A percentile compares a stretch with the other conserved stretches of the same genome.
Evolutionary conservation across 2,888 invertebrate species (phyloP).

Genomic region (Sceliomorpha sp.): DNA sequence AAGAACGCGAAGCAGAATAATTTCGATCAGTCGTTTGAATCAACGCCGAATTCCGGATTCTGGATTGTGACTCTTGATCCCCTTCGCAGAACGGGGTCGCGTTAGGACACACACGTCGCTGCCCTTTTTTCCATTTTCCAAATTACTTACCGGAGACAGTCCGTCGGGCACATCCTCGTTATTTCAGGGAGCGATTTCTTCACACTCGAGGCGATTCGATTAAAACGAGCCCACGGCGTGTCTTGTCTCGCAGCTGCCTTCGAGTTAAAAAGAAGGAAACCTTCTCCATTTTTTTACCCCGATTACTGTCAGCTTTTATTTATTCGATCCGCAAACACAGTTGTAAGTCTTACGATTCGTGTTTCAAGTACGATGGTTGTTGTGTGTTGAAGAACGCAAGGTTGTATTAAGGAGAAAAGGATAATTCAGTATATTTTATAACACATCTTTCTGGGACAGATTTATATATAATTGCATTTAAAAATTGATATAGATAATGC

Average conservation of each 20-base stretch:
- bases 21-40: conserved; percentile 29
- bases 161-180: conserved; percentile 47
- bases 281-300: background rate
- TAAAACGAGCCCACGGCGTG: conserved; percentile 41
- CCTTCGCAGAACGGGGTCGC: background rate
- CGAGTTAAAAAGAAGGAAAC: too few species aligned
- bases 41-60: conserved; percentile 23
- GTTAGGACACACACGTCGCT: conserved; percentile 1
- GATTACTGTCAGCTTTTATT: conserved; percentile 11
- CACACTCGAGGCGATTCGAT: conserved; percentile 48
- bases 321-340: too few species aligned
- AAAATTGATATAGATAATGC: too few species aligned
- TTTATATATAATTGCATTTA: too few species aligned
- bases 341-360: too few species aligned
- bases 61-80: conserved; percentile 20
- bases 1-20: conserved; percentile 16
- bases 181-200: conserved; percentile 45
- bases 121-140: conserved; percentile 26
- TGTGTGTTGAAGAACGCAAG: too few species aligned
- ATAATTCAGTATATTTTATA: too few species aligned
- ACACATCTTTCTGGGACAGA: too few species aligned
- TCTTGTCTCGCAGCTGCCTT: conserved; percentile 29
- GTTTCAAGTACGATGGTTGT: too few species aligned
- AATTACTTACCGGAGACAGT: conserved; percentile 33
- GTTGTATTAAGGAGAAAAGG: too few species aligned